phyloP scores from a whole-genome alignment of 64 coral and sea anemone species.

The Pocillopora damicornis region DNA sequence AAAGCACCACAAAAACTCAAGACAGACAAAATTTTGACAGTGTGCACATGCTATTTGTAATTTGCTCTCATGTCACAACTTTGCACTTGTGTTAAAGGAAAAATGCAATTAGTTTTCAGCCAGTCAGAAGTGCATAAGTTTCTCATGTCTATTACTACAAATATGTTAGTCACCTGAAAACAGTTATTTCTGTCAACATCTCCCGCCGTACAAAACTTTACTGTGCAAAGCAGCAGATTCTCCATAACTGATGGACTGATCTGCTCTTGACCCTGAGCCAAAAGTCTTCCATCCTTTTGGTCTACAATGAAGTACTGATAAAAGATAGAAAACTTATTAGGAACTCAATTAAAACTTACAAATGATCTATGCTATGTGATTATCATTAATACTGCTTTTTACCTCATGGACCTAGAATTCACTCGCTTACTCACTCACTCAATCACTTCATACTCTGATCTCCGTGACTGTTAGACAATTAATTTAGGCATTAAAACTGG shows the following conservation, averaged over 20 bases:
- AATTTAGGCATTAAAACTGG: too few species aligned
- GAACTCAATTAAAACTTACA: not conserved
- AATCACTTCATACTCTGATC: too few species aligned
- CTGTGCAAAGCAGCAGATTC: constrained; percentile 86
- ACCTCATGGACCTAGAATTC: too few species aligned
- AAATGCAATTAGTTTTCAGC: not conserved
- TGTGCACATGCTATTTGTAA: too few species aligned
- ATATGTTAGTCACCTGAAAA: constrained; percentile 59
- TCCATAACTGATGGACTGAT: constrained; percentile 70
- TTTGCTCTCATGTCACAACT: too few species aligned
- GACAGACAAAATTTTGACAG: too few species aligned
- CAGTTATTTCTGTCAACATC: constrained; percentile 96
- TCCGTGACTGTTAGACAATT: too few species aligned
- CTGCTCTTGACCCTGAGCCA: constrained; percentile 96
- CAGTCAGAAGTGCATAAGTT: not conserved
- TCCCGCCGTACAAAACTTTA: constrained; percentile 71
- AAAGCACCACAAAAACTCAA: too few species aligned
- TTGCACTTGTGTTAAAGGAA: too few species aligned
- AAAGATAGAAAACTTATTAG: not conserved
- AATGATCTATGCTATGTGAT: too few species aligned
- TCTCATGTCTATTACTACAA: not conserved
- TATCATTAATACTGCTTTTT: too few species aligned
- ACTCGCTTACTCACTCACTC: too few species aligned
- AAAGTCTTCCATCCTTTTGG: constrained; percentile 67
- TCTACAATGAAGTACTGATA: constrained; percentile 94